These are phyloP conservation scores for Meloidogyne hapla DNA, from an alignment of 1,140 invertebrate species.

Conservation along the genomic window DNA sequence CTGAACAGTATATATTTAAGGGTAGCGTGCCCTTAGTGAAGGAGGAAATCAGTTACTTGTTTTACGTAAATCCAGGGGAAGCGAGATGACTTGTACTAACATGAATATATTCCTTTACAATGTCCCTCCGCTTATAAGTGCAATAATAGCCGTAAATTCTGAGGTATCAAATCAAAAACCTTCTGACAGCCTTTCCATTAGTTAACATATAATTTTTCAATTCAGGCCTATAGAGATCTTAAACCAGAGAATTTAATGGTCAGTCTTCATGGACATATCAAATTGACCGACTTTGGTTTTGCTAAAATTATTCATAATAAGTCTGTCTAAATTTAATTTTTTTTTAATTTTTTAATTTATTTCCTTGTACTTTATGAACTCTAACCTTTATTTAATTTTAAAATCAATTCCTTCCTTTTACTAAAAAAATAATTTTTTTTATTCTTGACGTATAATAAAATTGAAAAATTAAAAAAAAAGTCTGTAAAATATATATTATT, in stretches of 20 bases:
- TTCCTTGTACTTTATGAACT: neutral
- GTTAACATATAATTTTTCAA: neutral
- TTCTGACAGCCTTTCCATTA: neutral
- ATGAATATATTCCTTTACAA: too few relatives aligned
- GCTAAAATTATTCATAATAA: slow-evolving; percentile 83
- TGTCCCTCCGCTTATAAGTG: too few relatives aligned
- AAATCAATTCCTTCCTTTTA: too few relatives aligned
- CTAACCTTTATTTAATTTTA: neutral
- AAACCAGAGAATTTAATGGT: slow-evolving; percentile 91
- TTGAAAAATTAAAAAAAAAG: neutral
- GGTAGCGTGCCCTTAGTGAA: too few relatives aligned
- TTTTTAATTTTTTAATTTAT: slow-evolving; percentile 9
- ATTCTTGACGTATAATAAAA: neutral
- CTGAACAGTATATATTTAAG: too few relatives aligned
- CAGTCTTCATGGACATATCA: slow-evolving; percentile 86
- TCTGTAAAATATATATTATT: neutral
- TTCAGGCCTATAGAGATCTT: slow-evolving; percentile 69
- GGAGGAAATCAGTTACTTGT: too few relatives aligned
- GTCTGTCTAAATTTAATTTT: slow-evolving; percentile 38
- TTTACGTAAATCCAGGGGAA: too few relatives aligned
- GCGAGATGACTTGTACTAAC: too few relatives aligned
- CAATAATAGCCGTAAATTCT: too few relatives aligned
- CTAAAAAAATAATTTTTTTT: neutral
- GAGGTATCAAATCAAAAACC: too few relatives aligned
- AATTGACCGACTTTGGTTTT: slow-evolving; percentile 96